phyloP scores from a whole-genome alignment of 2,113 vertebrate genomes.

The Hipposideros armiger region DNA sequence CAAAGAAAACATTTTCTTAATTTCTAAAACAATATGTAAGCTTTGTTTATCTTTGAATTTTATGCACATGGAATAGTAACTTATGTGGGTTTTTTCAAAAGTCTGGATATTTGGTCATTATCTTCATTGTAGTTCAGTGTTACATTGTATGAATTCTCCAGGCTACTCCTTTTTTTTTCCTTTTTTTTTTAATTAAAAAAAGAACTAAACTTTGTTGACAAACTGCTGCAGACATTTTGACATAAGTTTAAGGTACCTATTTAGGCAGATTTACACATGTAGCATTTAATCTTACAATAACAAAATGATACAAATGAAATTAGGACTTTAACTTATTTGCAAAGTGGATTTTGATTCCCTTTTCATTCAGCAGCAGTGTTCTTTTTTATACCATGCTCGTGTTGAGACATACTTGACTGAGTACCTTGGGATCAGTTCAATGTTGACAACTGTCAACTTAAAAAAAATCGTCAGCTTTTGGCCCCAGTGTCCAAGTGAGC shows the following conservation, averaged over 20 bases:
- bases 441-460: slow-evolving; percentile 70
- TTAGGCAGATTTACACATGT: slow-evolving; percentile 97
- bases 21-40: neutral
- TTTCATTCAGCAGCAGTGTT: slow-evolving; percentile 91
- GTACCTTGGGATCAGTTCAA: slow-evolving; percentile 75
- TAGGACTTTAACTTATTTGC: slow-evolving; percentile 94
- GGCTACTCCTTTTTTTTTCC: neutral
- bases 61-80: neutral
- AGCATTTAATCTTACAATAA: slow-evolving; percentile 90
- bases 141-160: neutral
- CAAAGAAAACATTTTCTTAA: neutral
- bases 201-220: slow-evolving; percentile 99
- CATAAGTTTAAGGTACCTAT: slow-evolving; percentile 96
- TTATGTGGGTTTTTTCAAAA: neutral
- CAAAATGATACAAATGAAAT: slow-evolving; percentile 94
- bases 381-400: slow-evolving; percentile 91
- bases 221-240: slow-evolving; percentile 96
- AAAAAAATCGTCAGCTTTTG: slow-evolving; percentile 55
- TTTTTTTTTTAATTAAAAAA: slow-evolving; percentile 84
- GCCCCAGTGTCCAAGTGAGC: slow-evolving; percentile 76
- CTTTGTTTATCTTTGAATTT: neutral
- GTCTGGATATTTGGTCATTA: neutral
- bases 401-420: slow-evolving; percentile 89
- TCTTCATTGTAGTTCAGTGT: neutral
- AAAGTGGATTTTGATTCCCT: slow-evolving; percentile 88